Conservation (phyloP, 2,113 vertebrate species). For the rat (Rattus norvegicus) region DNA sequence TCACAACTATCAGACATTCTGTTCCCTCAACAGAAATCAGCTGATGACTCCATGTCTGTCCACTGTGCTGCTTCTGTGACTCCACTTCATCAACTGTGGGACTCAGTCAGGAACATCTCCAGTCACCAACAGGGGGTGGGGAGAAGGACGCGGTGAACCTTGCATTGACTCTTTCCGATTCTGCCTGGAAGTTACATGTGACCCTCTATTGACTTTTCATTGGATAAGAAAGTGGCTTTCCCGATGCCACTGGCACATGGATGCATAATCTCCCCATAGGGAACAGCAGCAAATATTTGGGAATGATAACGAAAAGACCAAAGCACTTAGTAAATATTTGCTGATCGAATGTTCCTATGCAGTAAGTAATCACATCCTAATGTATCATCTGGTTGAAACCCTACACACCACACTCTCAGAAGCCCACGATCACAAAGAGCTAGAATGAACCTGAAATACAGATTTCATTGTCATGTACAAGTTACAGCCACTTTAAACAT, state of each 20-base stretch:
- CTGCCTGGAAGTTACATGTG: background rate
- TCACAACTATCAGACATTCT: background rate
- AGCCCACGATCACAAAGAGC: background rate
- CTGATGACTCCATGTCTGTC: background rate
- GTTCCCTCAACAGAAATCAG: background rate
- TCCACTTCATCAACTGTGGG: background rate
- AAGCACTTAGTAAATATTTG: constrained; percentile 20
- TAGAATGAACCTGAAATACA: background rate
- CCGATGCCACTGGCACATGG: background rate
- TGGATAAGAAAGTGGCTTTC: background rate
- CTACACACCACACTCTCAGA: background rate
- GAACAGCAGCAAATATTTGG: constrained; percentile 23
- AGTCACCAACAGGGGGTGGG: too few relatives aligned
- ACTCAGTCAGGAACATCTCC: background rate
- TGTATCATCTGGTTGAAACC: background rate
- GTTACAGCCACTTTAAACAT: background rate
- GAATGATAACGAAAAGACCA: background rate
- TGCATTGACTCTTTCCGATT: background rate
- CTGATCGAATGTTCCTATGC: background rate
- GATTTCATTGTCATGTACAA: background rate
- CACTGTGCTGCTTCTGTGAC: background rate
- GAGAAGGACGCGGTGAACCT: background rate
- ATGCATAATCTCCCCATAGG: background rate
- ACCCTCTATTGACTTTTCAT: background rate
- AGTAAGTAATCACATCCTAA: background rate